Conservation (phyloP, 2,113 vertebrate genomes). For the Bucco capensis region DNA sequence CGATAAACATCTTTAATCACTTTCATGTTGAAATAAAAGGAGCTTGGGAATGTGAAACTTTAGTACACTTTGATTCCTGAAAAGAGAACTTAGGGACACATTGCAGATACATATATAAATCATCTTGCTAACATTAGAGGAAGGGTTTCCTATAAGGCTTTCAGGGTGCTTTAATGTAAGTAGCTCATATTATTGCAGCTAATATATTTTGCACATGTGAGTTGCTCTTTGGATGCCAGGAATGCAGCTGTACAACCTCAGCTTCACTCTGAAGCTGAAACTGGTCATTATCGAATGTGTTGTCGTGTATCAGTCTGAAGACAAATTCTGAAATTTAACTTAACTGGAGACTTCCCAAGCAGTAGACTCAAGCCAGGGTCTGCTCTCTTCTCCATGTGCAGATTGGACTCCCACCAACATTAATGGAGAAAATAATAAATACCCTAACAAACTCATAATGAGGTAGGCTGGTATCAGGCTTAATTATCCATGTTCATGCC, state of each 20-base stretch:
- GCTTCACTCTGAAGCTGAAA: constrained; percentile 33
- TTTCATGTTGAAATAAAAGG: constrained; percentile 75
- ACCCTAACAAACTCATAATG: not conserved
- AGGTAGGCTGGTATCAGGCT: not conserved
- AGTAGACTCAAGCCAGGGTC: not conserved
- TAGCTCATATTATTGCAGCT: constrained; percentile 17
- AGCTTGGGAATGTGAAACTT: constrained; percentile 66
- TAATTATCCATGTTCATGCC: constrained; percentile 15
- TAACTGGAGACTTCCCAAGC: not conserved
- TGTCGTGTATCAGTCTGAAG: not conserved
- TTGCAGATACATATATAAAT: constrained; percentile 60
- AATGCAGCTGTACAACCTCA: constrained; percentile 49
- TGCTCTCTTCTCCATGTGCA: not conserved
- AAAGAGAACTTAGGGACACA: constrained; percentile 59
- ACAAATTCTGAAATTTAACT: constrained; percentile 35
- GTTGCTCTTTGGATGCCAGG: not conserved
- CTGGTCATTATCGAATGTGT: not conserved
- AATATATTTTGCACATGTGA: constrained; percentile 34
- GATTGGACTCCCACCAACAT: not conserved
- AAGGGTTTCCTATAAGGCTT: constrained; percentile 43
- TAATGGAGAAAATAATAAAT: constrained; percentile 28
- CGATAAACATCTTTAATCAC: constrained; percentile 76
- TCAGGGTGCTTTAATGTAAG: constrained; percentile 56
- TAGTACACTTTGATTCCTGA: constrained; percentile 66
- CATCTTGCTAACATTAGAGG: constrained; percentile 58